Base-by-base conservation (phyloP, 2,113 vertebrate species). In the Bubo scandiacus region DNA sequence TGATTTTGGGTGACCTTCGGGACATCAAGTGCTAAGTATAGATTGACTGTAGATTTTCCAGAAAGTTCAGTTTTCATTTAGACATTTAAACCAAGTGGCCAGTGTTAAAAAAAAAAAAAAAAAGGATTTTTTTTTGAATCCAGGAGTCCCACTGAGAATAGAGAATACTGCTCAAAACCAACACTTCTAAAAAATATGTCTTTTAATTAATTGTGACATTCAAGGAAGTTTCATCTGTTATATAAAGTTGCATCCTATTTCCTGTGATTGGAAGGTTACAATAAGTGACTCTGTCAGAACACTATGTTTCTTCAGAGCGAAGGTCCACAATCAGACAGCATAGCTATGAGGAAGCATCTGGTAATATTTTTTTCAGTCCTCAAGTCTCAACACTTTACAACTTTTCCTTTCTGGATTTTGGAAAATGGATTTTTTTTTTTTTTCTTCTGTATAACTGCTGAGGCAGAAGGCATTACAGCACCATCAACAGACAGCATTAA, bases 401-500 rank as follows among this genome's bases (percentile, higher is more conserved):
- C 22, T 25, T n/a, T 40, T n/a, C n/a, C 38, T 74, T 68, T 21
- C 40, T 1, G 2, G 61, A 17, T 72, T 72, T 77, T 71, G 26
- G 40, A 55, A 80, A 77, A 40, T 16, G 2, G 3, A 2, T 26
- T 42, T 7, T 36, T 30, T 61, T 57, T 47, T 58, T 22, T 5
- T 62, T 57, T 47, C 43, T 15, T 3, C n/a, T 32, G 5, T 49
- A 5, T 27, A 55, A 61, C 45, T 0, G 0, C 25, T 5, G 40
- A 67, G 54, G 40, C 40, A 61, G 58, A 63, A 86, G 47, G 65
- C 32, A 61, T 63, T 58, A 75, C 26, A 75, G 38, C 23, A 87
- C 40, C 42, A 45, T 14, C 38, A 59, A 54, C 11, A 63, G 20
- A 42, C 0, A 6, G 19, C 18, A 57, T 62, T 38, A 68, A 55